Evolutionary conservation across 2,113 vertebrate genomes (phyloP).

Genomic region (Ptyas mucosa): DNA sequence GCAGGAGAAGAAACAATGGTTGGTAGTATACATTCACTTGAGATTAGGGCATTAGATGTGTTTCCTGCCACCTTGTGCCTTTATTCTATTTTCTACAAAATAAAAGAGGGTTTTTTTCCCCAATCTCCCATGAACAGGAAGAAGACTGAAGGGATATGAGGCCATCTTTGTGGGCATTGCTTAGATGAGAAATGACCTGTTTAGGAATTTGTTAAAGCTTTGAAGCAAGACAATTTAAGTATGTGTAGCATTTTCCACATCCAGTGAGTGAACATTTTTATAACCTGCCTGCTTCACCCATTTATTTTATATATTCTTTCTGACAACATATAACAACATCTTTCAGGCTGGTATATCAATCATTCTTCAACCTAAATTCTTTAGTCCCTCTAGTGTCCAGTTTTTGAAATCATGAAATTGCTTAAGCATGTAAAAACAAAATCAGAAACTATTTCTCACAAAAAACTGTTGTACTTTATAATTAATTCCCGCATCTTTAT

Average conservation of each 20-base stretch:
- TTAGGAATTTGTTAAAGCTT: neutral
- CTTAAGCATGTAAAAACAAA: neutral
- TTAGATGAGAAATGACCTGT: neutral
- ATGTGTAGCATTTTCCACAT: neutral
- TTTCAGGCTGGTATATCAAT: neutral
- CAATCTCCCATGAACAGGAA: neutral
- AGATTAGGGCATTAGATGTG: neutral
- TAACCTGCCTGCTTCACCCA: neutral
- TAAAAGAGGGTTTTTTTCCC: neutral
- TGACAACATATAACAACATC: neutral
- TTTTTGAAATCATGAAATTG: neutral
- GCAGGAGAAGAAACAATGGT: too few relatives aligned
- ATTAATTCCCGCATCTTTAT: neutral
- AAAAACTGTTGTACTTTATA: neutral
- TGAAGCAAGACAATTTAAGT: neutral
- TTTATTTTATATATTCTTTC: neutral
- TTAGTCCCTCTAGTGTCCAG: neutral
- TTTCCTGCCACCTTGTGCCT: neutral
- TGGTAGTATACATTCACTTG: neutral
- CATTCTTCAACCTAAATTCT: neutral
- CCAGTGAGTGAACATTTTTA: neutral
- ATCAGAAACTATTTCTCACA: neutral
- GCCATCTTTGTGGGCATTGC: neutral
- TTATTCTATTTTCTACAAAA: neutral
- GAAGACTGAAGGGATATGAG: neutral